phyloP scores from a whole-genome alignment of 92 coral and sea anemone species.

The Montipora capitata region DNA sequence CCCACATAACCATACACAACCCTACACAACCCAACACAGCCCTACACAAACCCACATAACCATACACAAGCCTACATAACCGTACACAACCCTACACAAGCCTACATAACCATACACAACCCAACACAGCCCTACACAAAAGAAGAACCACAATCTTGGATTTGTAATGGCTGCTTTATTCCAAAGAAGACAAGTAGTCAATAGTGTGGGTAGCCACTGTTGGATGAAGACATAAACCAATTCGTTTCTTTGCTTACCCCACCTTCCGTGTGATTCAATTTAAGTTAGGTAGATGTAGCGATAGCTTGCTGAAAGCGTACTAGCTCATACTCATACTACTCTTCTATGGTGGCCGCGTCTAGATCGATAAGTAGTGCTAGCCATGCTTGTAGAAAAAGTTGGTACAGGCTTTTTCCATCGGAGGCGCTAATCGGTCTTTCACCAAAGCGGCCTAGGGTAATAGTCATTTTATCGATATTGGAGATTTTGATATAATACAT shows the following conservation, averaged over 20 bases:
- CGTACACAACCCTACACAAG: too few species aligned
- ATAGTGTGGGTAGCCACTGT: not conserved
- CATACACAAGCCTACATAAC: too few species aligned
- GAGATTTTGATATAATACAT: not conserved
- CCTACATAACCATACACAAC: too few species aligned
- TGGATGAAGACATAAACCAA: not conserved
- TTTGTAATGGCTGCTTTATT: not conserved
- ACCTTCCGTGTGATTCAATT: not conserved
- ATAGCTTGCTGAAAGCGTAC: not conserved
- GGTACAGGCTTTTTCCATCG: not conserved
- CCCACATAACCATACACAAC: too few species aligned
- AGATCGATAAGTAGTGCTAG: not conserved
- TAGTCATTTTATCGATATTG: not conserved
- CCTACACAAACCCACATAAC: too few species aligned
- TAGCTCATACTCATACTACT: not conserved
- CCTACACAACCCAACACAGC: too few species aligned
- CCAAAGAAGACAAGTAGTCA: not conserved
- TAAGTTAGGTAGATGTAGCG: not conserved
- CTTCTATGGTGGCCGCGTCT: not conserved
- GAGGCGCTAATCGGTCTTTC: not conserved
- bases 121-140: too few species aligned
- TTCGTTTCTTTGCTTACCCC: not conserved
- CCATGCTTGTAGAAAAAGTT: not conserved
- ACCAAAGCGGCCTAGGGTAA: not conserved
- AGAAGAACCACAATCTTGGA: not conserved